Base-by-base conservation (phyloP, 2,888 invertebrate species). In the Agrotis puta region DNA sequence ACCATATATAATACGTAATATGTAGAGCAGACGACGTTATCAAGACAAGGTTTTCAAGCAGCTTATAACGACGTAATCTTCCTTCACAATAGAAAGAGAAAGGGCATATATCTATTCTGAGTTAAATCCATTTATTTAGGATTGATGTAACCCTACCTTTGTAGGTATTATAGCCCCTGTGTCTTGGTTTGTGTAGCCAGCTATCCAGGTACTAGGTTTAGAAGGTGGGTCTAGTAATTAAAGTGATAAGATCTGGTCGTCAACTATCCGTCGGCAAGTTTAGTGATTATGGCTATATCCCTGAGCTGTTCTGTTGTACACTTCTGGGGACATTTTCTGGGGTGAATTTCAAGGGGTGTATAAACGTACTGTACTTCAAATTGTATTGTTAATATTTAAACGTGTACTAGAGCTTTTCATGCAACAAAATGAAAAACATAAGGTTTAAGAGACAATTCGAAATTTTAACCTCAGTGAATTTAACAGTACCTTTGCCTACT, bases 221-320 rank as follows among this genome's bases (percentile, higher is more conserved):
- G 61, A 58, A 65, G 81, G 70, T 70, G 66, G 76, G 59, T 70
- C 70, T 70, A 64, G 77, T 70, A 70, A 78, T 78, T 81, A 77
- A 70, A 70, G 51, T 70, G 81, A 78, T 78, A 81, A 76, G 54
- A 81, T 81, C 77, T 76, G 48, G 43, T 51, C 77, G 63, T 78
- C 70, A 76, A 70, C 70, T 81, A 81, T 63, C 70, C 65, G 39
- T 56, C 45, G 13, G 24, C 56, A 70, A 81, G 77, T 66, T 81
- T 59, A 77, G 81, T 70, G 63, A 81, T 81, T 78, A 81, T 76
- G 54, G 75, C 50, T 75, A 33, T 57, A 78, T 68, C 61, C 33
- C 48, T 53, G 61, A 64, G 51, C 53, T 69, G 65, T 70, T 70
- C 20, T 24, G 74, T 33, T 58, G 57, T 22, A 58, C 66, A n/a